These are phyloP conservation scores for Anas platyrhynchos DNA, from an alignment of 2,113 vertebrate genomes.

Conservation along the genomic window DNA sequence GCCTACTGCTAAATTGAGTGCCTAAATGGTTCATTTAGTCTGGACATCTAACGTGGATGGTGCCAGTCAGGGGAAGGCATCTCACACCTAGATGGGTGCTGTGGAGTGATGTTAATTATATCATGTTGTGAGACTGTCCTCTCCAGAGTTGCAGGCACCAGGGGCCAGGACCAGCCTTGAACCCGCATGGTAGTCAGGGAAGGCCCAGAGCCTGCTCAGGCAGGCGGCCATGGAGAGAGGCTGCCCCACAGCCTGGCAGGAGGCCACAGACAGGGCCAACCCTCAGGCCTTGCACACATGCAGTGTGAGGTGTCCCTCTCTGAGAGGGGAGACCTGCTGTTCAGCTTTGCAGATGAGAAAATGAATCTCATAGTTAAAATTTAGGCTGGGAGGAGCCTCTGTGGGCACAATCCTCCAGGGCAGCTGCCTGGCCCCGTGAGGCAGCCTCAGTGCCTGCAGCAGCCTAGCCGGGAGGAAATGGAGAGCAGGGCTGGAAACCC, in stretches of 20 bases:
- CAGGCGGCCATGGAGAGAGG: neutral
- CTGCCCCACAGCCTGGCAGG: neutral
- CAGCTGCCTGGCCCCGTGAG: no score
- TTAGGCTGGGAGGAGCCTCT: neutral
- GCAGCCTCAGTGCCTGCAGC: fast-evolving
- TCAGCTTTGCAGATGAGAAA: fast-evolving
- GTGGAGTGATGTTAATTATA: neutral
- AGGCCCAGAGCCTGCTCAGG: fast-evolving
- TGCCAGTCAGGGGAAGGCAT: neutral
- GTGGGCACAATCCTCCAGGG: fast-evolving
- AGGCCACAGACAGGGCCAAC: neutral
- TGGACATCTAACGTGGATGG: neutral
- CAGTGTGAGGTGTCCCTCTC: neutral
- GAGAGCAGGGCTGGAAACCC: neutral
- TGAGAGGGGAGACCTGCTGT: neutral
- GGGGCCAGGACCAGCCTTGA: neutral
- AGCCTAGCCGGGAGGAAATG: fast-evolving
- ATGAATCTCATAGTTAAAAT: neutral
- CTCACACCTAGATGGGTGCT: fast-evolving
- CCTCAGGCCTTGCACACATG: neutral
- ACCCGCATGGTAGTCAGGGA: no score
- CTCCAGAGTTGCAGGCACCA: neutral
- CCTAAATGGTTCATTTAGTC: neutral
- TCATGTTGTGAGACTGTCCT: fast-evolving
- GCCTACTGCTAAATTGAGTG: neutral